Evolutionary conservation across 2,113 vertebrate species (phyloP).

Genomic region (Bubo scandiacus): DNA sequence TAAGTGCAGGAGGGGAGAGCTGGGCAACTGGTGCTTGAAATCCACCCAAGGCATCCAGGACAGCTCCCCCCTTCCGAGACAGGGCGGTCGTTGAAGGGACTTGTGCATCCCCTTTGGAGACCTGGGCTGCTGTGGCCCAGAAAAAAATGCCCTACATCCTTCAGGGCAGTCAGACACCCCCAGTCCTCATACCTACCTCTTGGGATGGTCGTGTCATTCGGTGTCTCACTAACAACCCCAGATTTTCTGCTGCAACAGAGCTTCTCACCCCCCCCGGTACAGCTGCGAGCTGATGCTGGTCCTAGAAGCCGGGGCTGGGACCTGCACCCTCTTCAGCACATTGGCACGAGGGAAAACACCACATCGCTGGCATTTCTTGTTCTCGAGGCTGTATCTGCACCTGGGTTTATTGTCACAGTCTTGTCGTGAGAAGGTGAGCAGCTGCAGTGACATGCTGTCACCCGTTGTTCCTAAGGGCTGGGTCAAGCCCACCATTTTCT

Average conservation of each 20-base stretch:
- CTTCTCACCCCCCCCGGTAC: background rate
- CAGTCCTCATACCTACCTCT: background rate
- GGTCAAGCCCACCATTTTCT: background rate
- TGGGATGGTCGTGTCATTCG: accelerated
- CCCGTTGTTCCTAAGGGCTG: background rate
- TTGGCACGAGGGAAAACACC: background rate
- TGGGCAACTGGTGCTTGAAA: background rate
- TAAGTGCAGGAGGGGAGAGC: background rate
- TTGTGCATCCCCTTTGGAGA: background rate
- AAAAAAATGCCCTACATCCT: background rate
- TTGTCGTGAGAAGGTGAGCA: background rate
- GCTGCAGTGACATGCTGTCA: background rate
- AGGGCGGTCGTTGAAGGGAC: accelerated
- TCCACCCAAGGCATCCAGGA: background rate
- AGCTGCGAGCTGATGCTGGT: accelerated
- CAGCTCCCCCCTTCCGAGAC: background rate
- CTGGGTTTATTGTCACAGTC: background rate
- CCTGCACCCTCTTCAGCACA: background rate
- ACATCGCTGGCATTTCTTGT: background rate
- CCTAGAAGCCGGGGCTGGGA: background rate
- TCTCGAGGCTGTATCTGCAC: background rate
- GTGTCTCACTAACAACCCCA: background rate
- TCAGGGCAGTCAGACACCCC: background rate
- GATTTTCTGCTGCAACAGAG: background rate
- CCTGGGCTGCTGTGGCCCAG: background rate